Evolutionary conservation across 2,797 vertebrate genomes (phyloP).

Genomic region (Pygocentrus nattereri): DNA sequence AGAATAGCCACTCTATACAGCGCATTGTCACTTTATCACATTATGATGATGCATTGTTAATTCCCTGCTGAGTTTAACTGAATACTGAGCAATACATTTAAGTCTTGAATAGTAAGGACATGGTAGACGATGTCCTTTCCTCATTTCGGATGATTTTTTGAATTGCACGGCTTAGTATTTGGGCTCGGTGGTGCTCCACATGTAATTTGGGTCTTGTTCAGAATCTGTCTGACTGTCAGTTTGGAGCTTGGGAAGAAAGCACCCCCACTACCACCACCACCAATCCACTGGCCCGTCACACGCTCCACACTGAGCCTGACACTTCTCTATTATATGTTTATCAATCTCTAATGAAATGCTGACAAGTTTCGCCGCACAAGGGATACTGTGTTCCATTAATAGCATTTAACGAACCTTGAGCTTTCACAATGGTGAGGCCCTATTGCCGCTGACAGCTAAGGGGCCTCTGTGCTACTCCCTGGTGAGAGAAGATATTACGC

Average conservation of each 20-base stretch:
- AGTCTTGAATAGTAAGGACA: constrained; percentile 56
- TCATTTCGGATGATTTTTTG: constrained; percentile 64
- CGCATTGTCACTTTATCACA: too few relatives aligned
- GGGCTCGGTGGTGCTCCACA: constrained; percentile 76
- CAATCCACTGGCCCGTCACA: constrained; percentile 58
- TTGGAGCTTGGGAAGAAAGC: constrained; percentile 67
- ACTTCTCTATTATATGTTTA: constrained; percentile 80
- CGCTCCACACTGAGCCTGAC: constrained; percentile 71
- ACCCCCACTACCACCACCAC: constrained; percentile 69
- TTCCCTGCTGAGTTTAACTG: too few relatives aligned
- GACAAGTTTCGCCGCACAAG: constrained; percentile 75
- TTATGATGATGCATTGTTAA: too few relatives aligned
- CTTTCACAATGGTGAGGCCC: constrained; percentile 74
- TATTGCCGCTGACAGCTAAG: constrained; percentile 76
- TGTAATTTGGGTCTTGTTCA: constrained; percentile 68
- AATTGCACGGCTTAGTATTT: constrained; percentile 67
- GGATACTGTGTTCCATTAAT: constrained; percentile 77
- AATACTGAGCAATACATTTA: not conserved
- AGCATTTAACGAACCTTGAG: constrained; percentile 80
- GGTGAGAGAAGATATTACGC: constrained; percentile 79
- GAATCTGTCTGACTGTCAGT: constrained; percentile 70
- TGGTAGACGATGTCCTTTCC: constrained; percentile 66
- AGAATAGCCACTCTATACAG: too few relatives aligned
- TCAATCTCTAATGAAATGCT: constrained; percentile 81
- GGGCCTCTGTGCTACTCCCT: constrained; percentile 72